Evolutionary conservation across 2,113 vertebrate species (phyloP), one percentile per base, ranked within the genome.

Genomic region (Pagrus major): DNA sequence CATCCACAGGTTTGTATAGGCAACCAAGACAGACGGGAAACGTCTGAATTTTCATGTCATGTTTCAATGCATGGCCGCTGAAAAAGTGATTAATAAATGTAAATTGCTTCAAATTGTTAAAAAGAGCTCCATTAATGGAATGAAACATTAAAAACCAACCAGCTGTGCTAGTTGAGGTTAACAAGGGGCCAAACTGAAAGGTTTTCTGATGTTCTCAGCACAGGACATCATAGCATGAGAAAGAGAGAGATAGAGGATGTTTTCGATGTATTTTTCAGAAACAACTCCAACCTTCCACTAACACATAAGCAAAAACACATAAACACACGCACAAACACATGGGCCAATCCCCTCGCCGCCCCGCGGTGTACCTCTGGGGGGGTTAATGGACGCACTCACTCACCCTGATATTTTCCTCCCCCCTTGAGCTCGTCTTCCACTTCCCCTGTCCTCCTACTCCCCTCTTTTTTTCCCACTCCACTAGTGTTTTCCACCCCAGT

Each of bases 361-460:
- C 76, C 44, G 74, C 42, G 66, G 83, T 60, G 49, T 41, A 72
- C 83, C 91, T 86, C 61, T 76, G 64, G 86, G 88, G 76, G 72
- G 73, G 81, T 86, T 93, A 90, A 94, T 93, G 92, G 89, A 90
- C 60, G 47, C 42, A 83, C 78, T 91, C 87, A 84, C 86, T 91
- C 84, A 85, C 75, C 86, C 82, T 78, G 83, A 89, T 88, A 87
- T 80, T 72, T 67, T 60, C 76, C 81, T 61, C 58, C 55, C 58
- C 76, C 84, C 58, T 78, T 71, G 25, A 86, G 77, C 77, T 83
- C 79, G 81, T 86, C 88, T 79, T 86, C 90, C 79, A 68, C 72
- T 55, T 63, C 78, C 71, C 78, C 75, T 85, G 58, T 66, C 68
- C 61, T 72, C 75, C 88, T 75, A 84, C 89, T 83, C 72, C 71